Evolutionary conservation across 2,888 invertebrate genomes (phyloP).

Genomic region (Cheilosia pagana): DNA sequence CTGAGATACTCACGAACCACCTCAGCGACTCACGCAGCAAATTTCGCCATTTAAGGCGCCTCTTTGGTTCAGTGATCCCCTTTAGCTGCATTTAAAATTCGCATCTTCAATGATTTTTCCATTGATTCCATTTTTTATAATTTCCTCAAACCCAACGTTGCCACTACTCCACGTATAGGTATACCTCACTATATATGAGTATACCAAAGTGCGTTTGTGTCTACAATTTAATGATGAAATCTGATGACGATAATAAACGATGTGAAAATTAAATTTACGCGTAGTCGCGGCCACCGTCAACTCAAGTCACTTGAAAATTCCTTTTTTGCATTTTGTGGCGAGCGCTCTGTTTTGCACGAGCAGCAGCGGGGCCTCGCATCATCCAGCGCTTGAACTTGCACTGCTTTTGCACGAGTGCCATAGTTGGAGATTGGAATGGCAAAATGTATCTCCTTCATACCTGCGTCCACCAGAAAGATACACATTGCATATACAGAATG

Average conservation of each 20-base stretch:
- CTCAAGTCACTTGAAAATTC: conserved; percentile 63
- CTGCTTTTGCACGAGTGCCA: conserved; percentile 21
- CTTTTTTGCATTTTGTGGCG: conserved; percentile 66
- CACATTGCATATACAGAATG: conserved; percentile 29
- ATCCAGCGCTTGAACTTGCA: conserved; percentile 40
- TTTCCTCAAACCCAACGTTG: conserved; percentile 24
- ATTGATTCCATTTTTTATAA: neutral
- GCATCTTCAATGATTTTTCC: conserved; percentile 9
- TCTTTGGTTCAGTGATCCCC: neutral
- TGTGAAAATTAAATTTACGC: conserved; percentile 74
- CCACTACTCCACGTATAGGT: no score
- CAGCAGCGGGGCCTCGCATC: conserved; percentile 19
- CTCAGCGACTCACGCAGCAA: neutral
- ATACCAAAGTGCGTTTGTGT: conserved; percentile 2
- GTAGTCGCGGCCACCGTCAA: conserved; percentile 15
- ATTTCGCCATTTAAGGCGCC: neutral
- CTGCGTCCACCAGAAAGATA: conserved; percentile 48
- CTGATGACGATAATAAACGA: conserved; percentile 73
- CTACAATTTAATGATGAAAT: conserved; percentile 70
- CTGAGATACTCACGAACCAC: neutral
- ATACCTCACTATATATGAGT: neutral
- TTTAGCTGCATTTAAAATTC: conserved; percentile 31
- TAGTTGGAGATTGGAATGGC: conserved; percentile 46
- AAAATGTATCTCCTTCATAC: conserved; percentile 33
- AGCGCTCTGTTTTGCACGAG: conserved; percentile 20